phyloP scores from a whole-genome alignment of 2,888 invertebrate species.

The Acheta domesticus region DNA sequence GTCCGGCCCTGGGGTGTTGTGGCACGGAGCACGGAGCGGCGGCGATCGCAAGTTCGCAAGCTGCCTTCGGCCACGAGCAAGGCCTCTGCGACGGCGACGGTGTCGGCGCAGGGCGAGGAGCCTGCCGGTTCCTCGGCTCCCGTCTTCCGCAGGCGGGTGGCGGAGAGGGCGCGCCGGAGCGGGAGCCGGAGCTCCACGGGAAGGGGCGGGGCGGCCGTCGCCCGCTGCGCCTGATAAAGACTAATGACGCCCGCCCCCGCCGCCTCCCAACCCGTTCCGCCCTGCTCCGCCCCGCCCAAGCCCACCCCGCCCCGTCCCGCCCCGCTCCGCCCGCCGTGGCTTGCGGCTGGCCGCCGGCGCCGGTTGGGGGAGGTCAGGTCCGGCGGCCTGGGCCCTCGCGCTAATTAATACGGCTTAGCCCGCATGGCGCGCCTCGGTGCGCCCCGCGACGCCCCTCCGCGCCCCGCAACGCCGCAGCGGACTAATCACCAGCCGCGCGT shows the following conservation, averaged over 20 bases:
- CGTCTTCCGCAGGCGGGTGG: too few species aligned
- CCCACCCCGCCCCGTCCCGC: too few species aligned
- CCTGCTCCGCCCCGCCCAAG: too few species aligned
- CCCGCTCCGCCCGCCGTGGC: neutral
- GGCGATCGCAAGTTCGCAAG: too few species aligned
- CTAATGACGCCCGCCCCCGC: slow-evolving; percentile 23
- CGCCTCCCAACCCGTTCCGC: neutral
- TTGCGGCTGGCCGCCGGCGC: slow-evolving; percentile 18
- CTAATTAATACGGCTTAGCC: slow-evolving; percentile 11
- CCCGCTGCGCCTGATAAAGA: slow-evolving; percentile 24
- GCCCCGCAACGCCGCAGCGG: neutral
- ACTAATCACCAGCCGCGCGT: neutral
- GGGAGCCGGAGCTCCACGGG: too few species aligned
- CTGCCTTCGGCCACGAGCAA: too few species aligned
- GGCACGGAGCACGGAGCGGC: too few species aligned
- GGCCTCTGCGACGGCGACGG: too few species aligned
- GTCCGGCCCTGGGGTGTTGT: too few species aligned
- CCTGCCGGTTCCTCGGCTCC: too few species aligned
- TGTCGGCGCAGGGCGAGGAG: too few species aligned
- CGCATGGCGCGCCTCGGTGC: slow-evolving; percentile 8
- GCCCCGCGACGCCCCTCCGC: neutral
- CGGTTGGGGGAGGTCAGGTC: slow-evolving; percentile 18
- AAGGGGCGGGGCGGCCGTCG: neutral
- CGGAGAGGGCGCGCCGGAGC: too few species aligned
- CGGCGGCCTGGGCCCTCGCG: neutral